Percentiles rank a stretch among this genome's conserved stretches.
These are phyloP conservation scores for Flexamia atlantica DNA, from an alignment of 2,888 invertebrate genomes.

Conservation along the genomic window DNA sequence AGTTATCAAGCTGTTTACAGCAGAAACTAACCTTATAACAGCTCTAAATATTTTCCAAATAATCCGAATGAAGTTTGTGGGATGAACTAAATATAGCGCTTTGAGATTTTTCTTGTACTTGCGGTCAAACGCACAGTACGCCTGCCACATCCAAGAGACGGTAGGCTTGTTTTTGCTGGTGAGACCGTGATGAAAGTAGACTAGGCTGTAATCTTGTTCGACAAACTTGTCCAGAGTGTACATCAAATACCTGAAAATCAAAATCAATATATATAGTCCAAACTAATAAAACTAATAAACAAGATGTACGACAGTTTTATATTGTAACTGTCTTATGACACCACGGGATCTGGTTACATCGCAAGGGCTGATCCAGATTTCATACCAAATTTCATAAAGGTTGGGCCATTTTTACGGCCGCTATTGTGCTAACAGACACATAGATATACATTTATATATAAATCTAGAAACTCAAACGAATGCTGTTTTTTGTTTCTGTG, in stretches of 20 bases:
- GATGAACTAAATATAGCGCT: constrained; percentile 98
- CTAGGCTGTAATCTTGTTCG: constrained; percentile 98
- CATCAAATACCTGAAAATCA: constrained; percentile 88
- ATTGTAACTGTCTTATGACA: no score
- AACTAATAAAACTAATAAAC: no score
- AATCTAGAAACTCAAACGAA: no score
- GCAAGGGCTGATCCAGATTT: no score
- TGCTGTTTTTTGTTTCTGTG: no score
- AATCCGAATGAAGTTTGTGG: constrained; percentile 96
- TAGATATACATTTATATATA: no score
- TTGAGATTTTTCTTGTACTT: constrained; percentile 99
- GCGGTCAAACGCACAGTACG: constrained; percentile 97
- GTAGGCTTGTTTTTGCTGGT: constrained; percentile 98
- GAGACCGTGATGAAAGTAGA: constrained; percentile 98
- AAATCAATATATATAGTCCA: background rate
- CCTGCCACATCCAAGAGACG: constrained; percentile 96
- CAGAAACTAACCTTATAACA: constrained; percentile 84
- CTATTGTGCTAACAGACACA: no score
- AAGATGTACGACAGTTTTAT: no score
- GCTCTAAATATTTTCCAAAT: constrained; percentile 98
- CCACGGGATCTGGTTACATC: no score
- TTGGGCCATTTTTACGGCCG: no score
- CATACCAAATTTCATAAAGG: no score
- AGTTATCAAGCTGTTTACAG: background rate
- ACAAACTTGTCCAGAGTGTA: constrained; percentile 98